Base-by-base conservation (phyloP, 1,140 invertebrate species). In the Holotrichia oblita region DNA sequence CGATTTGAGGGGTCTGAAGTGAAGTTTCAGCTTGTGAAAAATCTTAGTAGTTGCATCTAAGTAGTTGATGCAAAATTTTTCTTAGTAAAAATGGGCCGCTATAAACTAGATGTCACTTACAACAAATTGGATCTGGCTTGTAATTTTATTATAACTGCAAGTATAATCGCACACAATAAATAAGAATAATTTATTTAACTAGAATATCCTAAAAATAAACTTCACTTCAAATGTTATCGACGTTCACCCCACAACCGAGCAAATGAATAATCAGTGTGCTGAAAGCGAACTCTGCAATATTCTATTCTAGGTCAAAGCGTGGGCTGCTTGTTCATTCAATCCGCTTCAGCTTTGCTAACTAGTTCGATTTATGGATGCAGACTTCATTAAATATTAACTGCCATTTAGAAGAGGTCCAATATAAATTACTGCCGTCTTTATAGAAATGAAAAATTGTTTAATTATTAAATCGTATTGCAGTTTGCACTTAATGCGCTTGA, bases 231-330 rank as follows among this genome's bases (percentile, higher is more conserved):
- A 48, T 48, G 7, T 34, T 6, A 48, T 17, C 44, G 44, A 48
- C 10, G 44, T 48, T 0, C 1, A 48, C 10, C 7, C 44, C 10
- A 10, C 7, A 17, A 14, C 44, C 44, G 44, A 34, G 2, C 2
- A 48, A 48, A 17, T 48, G 10, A 48, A 48, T 48, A 14, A 48
- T 17, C n/a, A 14, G 10, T 48, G 44, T 17, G 10, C 10, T 48
- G n/a, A 14, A 48, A 48, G 44, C n/a, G 48, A 55, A 17, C 48
- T 55, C 14, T 55, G 48, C 27, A 34, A 34, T 55, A 17, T 55
- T 55, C 14, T 14, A 73, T 77, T 42, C 42, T 42, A 77, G 42
- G 27, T 24, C 42, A 48, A 48, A 77, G 75, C 42, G 14, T 77
- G 10, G 41, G 75, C 75, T 48, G 73, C n/a, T 48, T 59, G 14